Evolutionary conservation across 1,140 invertebrate genomes (phyloP).

Genomic region (Samia ricini): DNA sequence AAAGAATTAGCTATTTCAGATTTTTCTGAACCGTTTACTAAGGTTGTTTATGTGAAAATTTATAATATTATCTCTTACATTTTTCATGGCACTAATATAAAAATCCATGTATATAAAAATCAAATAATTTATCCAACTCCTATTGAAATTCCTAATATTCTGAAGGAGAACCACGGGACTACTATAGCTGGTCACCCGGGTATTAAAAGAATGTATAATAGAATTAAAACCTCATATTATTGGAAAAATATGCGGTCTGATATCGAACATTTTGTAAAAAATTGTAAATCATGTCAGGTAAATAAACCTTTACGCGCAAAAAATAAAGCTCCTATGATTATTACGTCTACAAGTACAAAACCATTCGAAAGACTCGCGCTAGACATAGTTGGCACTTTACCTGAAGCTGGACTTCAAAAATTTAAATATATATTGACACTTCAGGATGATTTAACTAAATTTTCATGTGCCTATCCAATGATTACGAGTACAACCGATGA

Average conservation of each 20-base stretch:
- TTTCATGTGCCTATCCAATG: too few species aligned
- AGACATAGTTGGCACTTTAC: too few species aligned
- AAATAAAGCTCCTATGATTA: constrained; percentile 41
- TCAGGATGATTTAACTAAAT: too few species aligned
- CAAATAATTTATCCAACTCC: constrained; percentile 13
- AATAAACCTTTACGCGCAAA: constrained; percentile 31
- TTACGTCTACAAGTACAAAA: constrained; percentile 36
- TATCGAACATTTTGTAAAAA: constrained; percentile 41
- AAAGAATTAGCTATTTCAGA: too few species aligned
- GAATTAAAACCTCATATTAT: constrained; percentile 35
- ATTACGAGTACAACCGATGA: too few species aligned
- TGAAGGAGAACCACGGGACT: constrained; percentile 29
- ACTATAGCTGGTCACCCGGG: constrained; percentile 23
- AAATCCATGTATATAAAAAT: too few species aligned
- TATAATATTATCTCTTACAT: too few species aligned
- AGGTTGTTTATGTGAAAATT: too few species aligned
- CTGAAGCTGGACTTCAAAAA: too few species aligned
- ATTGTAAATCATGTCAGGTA: constrained; percentile 42
- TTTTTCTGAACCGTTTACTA: too few species aligned
- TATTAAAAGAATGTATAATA: constrained; percentile 17
- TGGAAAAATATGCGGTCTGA: constrained; percentile 48
- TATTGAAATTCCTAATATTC: constrained; percentile 16
- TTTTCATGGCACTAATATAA: too few species aligned
- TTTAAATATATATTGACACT: too few species aligned
- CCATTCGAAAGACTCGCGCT: constrained; percentile 13